Evolutionary conservation across 2,113 vertebrate genomes (phyloP), one percentile per base, ranked within the genome.

Genomic region (Oreochromis aureus): DNA sequence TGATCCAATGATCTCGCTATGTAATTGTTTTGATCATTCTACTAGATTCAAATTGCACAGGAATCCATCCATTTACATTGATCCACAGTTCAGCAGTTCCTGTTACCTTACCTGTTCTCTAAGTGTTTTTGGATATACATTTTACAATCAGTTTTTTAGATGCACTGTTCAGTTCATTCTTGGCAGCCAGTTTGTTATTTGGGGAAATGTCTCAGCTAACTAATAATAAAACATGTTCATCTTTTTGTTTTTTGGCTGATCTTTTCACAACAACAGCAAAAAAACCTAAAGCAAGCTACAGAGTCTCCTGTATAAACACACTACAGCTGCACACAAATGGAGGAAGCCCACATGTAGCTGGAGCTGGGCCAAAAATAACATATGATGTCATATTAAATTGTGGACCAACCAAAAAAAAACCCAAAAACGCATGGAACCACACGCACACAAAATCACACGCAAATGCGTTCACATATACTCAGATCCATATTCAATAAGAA

Each of bases 331-430:
- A 91, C 79, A 88, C 76, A 88, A 89, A 89, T 3, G 46, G 32
- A 89, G 88, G 87, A 91, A 87, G 84, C 80, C 86, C 78, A 86
- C 81, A 83, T 87, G 80, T 54, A 69, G 51, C 10, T 61, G 53
- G 54, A 41, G 16, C 6, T 5, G 53, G 15, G 81, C 89, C 89
- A 89, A 87, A 93, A 94, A 91, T 89, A 93, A 83, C 30, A 83
- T 1, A 88, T 91, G 90, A 93, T 80, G 86, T 93, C 90, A 94
- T 90, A 9, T 58, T 73, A 63, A 80, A 93, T 36, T 44, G 53
- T 78, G 63, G 69, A 91, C 66, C 44, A 73, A 71, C 12, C n/a
- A 16, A n/a, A 15, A 22, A 66, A 36, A 19, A 3, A 2, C 2
- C 3, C 4, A 63, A 86, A 85, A 54, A 61, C 44, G 5, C 18